phyloP scores from a whole-genome alignment of 2,113 vertebrate genomes.

The Cathartes aura region DNA sequence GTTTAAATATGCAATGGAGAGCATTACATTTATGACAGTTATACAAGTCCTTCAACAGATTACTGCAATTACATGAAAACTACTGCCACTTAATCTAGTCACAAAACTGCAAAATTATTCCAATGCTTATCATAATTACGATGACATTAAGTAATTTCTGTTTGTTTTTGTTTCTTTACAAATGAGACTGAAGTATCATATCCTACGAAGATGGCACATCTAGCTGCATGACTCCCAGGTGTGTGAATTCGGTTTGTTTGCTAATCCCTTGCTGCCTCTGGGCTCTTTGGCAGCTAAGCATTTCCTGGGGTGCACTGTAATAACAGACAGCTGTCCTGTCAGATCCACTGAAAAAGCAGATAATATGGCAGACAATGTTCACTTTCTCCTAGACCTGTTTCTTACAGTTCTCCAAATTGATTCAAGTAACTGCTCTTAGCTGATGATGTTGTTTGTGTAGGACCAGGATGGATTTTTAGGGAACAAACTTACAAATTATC shows the following conservation, averaged over 20 bases:
- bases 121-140: conserved; percentile 61
- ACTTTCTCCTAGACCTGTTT: conserved; percentile 22
- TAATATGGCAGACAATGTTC: conserved; percentile 58
- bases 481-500: neutral
- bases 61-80: conserved; percentile 52
- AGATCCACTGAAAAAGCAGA: conserved; percentile 68
- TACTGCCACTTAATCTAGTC: conserved; percentile 29
- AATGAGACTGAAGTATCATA: conserved; percentile 67
- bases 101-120: conserved; percentile 46
- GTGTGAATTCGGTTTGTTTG: conserved; percentile 74
- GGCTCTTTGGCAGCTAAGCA: conserved; percentile 67
- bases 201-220: conserved; percentile 29
- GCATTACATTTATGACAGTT: neutral
- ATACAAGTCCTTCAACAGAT: conserved; percentile 38
- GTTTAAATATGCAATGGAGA: neutral
- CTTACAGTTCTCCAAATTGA: conserved; percentile 10
- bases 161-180: conserved; percentile 67
- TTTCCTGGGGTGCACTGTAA: conserved; percentile 79
- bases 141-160: conserved; percentile 33
- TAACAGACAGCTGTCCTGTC: conserved; percentile 81
- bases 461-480: conserved; percentile 12
- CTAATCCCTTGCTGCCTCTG: conserved; percentile 72
- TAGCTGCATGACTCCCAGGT: conserved; percentile 74
- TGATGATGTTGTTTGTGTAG: neutral
- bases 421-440: conserved; percentile 12